These are phyloP conservation scores for Drosophila sp. DNA, from an alignment of 1,140 invertebrate species.

Conservation along the genomic window DNA sequence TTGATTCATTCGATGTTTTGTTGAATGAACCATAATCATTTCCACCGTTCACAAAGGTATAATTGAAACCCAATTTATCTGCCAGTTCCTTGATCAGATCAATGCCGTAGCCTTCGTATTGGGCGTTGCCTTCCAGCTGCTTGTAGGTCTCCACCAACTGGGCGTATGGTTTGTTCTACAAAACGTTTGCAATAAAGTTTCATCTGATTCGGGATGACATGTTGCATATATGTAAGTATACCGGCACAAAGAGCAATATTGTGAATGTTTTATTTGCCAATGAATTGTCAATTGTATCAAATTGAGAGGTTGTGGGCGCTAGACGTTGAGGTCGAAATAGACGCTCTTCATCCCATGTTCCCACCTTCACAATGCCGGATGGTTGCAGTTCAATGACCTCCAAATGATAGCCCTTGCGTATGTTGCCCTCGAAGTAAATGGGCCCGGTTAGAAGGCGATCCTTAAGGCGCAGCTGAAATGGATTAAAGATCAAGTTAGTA, in stretches of 20 bases:
- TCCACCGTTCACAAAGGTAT: constrained; percentile 90
- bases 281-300: constrained; percentile 84
- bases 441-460: constrained; percentile 88
- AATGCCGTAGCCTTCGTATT: constrained; percentile 92
- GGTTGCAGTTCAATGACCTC: constrained; percentile 91
- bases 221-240: constrained; percentile 27
- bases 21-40: constrained; percentile 90
- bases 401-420: constrained; percentile 90
- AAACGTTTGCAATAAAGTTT: background rate
- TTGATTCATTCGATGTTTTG: constrained; percentile 88
- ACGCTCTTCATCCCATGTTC: constrained; percentile 87
- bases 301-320: constrained; percentile 52
- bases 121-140: constrained; percentile 90
- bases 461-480: constrained; percentile 53
- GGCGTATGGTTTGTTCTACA: constrained; percentile 91
- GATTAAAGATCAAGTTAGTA: constrained; percentile 45
- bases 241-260: constrained; percentile 87
- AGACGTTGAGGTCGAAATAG: constrained; percentile 62
- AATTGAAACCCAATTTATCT: constrained; percentile 92
- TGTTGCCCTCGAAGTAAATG: constrained; percentile 93
- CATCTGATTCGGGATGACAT: too few relatives aligned
- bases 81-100: constrained; percentile 91
- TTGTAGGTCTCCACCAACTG: constrained; percentile 90
- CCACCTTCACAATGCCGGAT: constrained; percentile 88
- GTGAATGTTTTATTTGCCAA: constrained; percentile 92